A percentile compares a stretch with the other conserved stretches of the same genome.
Evolutionary conservation across 2,888 invertebrate species (phyloP).

Genomic region (Trichacis sp.): DNA sequence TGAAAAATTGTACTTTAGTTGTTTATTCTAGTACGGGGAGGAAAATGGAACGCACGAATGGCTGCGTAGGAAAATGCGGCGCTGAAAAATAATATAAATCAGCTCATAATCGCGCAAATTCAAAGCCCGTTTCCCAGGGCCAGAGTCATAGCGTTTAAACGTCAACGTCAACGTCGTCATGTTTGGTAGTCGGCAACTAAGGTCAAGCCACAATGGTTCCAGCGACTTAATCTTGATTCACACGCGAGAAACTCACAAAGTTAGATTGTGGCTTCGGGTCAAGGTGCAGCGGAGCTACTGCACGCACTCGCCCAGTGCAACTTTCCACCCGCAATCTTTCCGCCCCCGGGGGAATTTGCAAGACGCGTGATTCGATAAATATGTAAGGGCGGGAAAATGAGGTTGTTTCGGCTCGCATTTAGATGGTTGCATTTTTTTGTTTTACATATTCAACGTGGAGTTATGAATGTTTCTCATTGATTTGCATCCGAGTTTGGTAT

Average conservation of each 20-base stretch:
- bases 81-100: neutral
- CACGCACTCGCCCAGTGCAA: conserved; percentile 48
- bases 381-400: no score
- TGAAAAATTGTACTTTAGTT: no score
- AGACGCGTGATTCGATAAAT: neutral
- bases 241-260: conserved; percentile 62
- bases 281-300: conserved; percentile 56
- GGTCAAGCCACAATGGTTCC: conserved; percentile 56
- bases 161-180: conserved; percentile 44
- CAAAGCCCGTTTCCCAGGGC: neutral
- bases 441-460: no score
- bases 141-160: conserved; percentile 37
- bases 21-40: no score
- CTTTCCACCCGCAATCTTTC: conserved; percentile 15
- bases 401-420: no score
- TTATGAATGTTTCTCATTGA: no score
- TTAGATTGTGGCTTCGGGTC: conserved; percentile 58
- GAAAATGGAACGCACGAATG: neutral
- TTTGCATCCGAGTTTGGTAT: no score
- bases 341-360: neutral
- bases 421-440: no score
- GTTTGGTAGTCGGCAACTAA: conserved; percentile 52
- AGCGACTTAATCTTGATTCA: conserved; percentile 65
- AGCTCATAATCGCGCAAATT: neutral
- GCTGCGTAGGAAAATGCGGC: neutral